Base-by-base conservation (phyloP, 2,797 vertebrate species). In the Sparidentex hasta region DNA sequence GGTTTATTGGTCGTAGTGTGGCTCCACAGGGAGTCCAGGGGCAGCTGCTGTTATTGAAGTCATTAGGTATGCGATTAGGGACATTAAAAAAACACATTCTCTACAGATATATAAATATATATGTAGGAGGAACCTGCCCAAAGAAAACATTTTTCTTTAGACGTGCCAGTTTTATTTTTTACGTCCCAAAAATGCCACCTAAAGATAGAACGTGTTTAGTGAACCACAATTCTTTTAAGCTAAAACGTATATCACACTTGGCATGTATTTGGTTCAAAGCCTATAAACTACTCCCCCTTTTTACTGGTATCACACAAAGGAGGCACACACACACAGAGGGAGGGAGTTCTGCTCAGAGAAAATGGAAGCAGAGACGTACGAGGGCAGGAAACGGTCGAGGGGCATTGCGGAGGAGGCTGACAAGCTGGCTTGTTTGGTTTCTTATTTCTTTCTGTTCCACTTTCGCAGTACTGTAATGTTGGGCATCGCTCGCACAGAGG, bases 351-450 rank as follows among this genome's bases (percentile, higher is more conserved):
- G 73, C 72, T 74, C 1, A 27, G 52, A 27, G 27, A 29, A 69
- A 63, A 66, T 7, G n/a, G 58, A 73, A 20, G 17, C 17, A 61
- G 41, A 66, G 73, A 44, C 29, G 57, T 20, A 52, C 65, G 38
- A 57, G 50, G 52, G 74, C n/a, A 18, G 0, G n/a, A 46, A 25
- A 21, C 16, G 0, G 58, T 27, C 12, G 54, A 74, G 78, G 82
- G 56, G 33, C 71, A 58, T 83, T 69, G 74, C 80, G 83, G 83
- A 66, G 67, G 78, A 84, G 77, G 77, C 76, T 65, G 87, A 92
- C 90, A 88, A 93, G 92, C 90, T 73, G 92, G 92, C 90, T 92
- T 91, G 87, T 92, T 88, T 72, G 74, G 64, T 85, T 90, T 33
- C 7, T 33, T 33, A 76, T 81, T 81, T 78, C 73, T 73, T 63